A percentile compares a stretch with the other conserved stretches of the same genome.
Conservation (phyloP, 2,888 invertebrate genomes). For the Toxonevra muliebris region DNA sequence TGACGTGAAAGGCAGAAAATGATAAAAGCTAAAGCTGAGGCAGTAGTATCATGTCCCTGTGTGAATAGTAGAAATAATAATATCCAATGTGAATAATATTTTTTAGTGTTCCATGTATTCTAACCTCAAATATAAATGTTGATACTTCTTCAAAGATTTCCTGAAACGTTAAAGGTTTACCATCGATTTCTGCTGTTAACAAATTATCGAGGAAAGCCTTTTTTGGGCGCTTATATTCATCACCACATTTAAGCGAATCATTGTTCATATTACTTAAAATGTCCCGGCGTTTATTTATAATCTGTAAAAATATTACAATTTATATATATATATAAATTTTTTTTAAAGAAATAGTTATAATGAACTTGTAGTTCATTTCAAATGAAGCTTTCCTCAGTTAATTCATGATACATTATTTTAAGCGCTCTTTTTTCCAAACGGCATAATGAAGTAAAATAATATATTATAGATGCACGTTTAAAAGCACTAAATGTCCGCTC, state of each 20-base stretch:
- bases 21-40: constrained; percentile 68
- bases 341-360: too few species aligned
- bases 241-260: not conserved
- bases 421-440: constrained; percentile 62
- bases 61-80: not conserved
- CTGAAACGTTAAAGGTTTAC: constrained; percentile 44
- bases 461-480: constrained; percentile 44
- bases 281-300: constrained; percentile 54
- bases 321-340: too few species aligned
- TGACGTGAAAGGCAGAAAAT: constrained; percentile 67
- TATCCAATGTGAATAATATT: not conserved
- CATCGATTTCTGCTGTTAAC: constrained; percentile 50
- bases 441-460: constrained; percentile 64
- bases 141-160: constrained; percentile 56
- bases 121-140: constrained; percentile 57
- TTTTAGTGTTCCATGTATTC: too few species aligned
- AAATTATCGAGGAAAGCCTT: constrained; percentile 55
- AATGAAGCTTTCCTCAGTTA: constrained; percentile 35
- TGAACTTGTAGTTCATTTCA: not conserved
- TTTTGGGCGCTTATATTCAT: constrained; percentile 42
- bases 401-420: constrained; percentile 45
- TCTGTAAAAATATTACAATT: constrained; percentile 36
- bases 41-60: constrained; percentile 70
- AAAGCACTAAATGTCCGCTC: constrained; percentile 43
- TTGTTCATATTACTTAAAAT: constrained; percentile 32